These are phyloP conservation scores for Cygnus atratus DNA, from an alignment of 2,113 vertebrate genomes.

Conservation along the genomic window DNA sequence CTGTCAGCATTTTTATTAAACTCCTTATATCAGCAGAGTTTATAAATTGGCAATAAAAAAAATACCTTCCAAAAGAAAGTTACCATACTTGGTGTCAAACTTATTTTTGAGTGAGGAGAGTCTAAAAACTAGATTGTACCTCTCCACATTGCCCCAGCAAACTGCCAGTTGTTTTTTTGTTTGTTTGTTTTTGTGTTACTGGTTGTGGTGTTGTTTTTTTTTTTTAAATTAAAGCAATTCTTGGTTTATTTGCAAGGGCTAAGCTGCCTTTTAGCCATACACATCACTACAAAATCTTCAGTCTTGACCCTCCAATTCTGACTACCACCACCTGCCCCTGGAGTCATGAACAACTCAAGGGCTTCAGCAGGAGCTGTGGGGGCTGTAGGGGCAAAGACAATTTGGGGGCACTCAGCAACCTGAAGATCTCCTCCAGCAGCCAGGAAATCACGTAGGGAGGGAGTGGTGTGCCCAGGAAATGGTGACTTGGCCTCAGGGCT, in stretches of 20 bases:
- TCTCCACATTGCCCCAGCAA: neutral
- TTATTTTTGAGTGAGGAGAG: neutral
- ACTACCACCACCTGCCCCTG: fast-evolving
- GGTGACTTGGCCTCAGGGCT: fast-evolving
- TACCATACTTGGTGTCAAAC: neutral
- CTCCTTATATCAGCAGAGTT: neutral
- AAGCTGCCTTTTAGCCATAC: neutral
- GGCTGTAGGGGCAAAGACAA: fast-evolving
- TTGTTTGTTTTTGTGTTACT: too few species aligned
- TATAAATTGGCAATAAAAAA: neutral
- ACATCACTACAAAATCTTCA: neutral
- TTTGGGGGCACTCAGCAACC: neutral
- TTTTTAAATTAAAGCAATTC: neutral
- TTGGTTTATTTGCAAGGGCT: neutral
- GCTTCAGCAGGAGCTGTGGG: fast-evolving
- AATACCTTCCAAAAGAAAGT: neutral
- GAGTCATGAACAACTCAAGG: neutral
- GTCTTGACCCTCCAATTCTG: neutral
- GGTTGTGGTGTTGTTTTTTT: too few species aligned
- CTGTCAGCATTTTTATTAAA: slow-evolving; percentile 11
- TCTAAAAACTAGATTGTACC: neutral
- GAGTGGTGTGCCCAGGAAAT: neutral
- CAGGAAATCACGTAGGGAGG: neutral
- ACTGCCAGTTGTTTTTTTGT: neutral
- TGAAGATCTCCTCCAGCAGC: neutral